Evolutionary conservation across 2,113 vertebrate genomes (phyloP).

Genomic region (Progne subis): DNA sequence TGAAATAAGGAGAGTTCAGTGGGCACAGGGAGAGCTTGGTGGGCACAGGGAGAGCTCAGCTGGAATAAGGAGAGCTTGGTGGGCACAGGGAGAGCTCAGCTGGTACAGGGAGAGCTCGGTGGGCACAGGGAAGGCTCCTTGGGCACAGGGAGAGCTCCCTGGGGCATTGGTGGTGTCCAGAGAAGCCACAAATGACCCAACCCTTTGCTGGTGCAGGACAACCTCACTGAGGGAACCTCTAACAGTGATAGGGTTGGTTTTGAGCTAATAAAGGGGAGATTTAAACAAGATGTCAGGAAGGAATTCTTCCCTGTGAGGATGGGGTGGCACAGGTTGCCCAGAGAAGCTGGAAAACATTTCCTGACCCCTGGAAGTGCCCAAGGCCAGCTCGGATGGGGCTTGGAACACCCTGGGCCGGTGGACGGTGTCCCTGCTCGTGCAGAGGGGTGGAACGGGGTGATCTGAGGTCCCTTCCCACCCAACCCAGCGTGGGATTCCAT

Average conservation of each 20-base stretch:
- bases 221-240: accelerated
- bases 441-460: not conserved
- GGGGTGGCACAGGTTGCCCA: not conserved
- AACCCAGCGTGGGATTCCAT: accelerated
- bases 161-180: not conserved
- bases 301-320: not conserved
- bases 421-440: not conserved
- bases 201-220: not conserved
- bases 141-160: not conserved
- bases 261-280: not conserved
- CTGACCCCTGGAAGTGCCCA: not conserved
- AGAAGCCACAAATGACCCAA: accelerated
- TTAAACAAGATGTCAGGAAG: not conserved
- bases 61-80: accelerated
- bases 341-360: not conserved
- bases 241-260: not conserved
- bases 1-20: accelerated
- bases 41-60: not conserved
- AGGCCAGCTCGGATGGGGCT: not conserved
- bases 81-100: not conserved
- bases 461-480: not conserved
- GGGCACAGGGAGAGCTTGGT: accelerated
- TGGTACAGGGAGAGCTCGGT: not conserved
- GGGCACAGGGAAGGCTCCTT: not conserved
- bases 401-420: not conserved